These are phyloP conservation scores for Menidia menidia DNA, from an alignment of 2,797 vertebrate genomes.

Conservation along the genomic window DNA sequence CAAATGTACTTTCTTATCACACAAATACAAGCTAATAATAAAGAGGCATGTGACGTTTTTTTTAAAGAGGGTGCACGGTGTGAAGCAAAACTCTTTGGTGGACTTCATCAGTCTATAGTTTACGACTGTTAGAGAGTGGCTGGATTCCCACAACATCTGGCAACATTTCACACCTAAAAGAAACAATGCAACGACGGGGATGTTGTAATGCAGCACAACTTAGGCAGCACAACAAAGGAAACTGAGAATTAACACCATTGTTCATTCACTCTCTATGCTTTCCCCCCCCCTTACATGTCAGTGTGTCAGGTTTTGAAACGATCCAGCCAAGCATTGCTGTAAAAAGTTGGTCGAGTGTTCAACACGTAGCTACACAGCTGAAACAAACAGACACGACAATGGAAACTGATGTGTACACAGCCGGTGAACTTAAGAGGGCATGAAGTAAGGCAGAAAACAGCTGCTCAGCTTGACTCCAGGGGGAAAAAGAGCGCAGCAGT, in stretches of 20 bases:
- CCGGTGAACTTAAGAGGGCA: slow-evolving; percentile 4
- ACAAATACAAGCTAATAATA: neutral
- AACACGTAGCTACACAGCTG: neutral
- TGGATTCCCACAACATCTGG: slow-evolving; percentile 19
- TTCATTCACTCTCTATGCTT: neutral
- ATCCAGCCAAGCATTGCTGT: too few relatives aligned
- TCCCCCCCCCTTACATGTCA: neutral
- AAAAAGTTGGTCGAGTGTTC: slow-evolving; percentile 14
- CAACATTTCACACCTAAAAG: neutral
- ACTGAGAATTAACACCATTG: too few relatives aligned
- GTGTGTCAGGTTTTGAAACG: neutral
- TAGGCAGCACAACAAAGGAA: too few relatives aligned
- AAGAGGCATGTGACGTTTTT: neutral
- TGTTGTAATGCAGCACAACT: too few relatives aligned
- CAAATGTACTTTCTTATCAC: slow-evolving; percentile 19
- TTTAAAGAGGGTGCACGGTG: neutral
- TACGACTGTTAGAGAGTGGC: neutral
- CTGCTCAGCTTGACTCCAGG: neutral
- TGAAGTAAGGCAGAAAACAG: neutral
- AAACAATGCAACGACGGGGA: neutral
- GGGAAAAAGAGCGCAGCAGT: slow-evolving; percentile 4
- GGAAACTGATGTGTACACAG: too few relatives aligned
- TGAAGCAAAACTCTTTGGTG: slow-evolving; percentile 2
- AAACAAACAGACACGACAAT: too few relatives aligned
- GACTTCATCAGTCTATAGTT: neutral